phyloP scores from a whole-genome alignment of 2,113 vertebrate species.

The Salvator merianae region DNA sequence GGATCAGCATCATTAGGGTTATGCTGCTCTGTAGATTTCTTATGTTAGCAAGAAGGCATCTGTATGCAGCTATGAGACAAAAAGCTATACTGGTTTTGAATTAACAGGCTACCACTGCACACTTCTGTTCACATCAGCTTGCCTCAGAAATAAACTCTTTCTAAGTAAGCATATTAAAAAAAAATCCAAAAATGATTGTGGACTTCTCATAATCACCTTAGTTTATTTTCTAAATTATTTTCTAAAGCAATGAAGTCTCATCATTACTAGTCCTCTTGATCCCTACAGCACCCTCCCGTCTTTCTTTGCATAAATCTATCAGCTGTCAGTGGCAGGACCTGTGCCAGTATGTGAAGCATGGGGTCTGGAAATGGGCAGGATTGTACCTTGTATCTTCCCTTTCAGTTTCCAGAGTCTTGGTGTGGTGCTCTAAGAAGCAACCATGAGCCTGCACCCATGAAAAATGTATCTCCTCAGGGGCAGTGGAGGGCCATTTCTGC shows the following conservation, averaged over 20 bases:
- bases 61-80: not conserved
- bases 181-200: too few relatives aligned
- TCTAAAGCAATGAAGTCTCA: not conserved
- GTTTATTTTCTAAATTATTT: not conserved
- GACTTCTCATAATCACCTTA: too few relatives aligned
- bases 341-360: not conserved
- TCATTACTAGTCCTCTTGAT: not conserved
- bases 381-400: not conserved
- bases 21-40: not conserved
- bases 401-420: too few relatives aligned
- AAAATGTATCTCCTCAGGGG: not conserved
- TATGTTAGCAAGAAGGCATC: not conserved
- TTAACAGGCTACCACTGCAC: not conserved
- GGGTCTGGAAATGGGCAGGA: not conserved
- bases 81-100: not conserved
- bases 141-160: not conserved
- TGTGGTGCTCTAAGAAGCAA: too few relatives aligned
- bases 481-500: not conserved
- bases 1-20: not conserved
- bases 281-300: not conserved
- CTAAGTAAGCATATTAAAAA: too few relatives aligned
- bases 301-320: not conserved
- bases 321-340: not conserved
- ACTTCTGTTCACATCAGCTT: not conserved
- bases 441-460: not conserved